A percentile compares a stretch with the other conserved stretches of the same genome.
Conservation (phyloP, 2,888 invertebrate genomes). For the Sinotaia quadrata region DNA sequence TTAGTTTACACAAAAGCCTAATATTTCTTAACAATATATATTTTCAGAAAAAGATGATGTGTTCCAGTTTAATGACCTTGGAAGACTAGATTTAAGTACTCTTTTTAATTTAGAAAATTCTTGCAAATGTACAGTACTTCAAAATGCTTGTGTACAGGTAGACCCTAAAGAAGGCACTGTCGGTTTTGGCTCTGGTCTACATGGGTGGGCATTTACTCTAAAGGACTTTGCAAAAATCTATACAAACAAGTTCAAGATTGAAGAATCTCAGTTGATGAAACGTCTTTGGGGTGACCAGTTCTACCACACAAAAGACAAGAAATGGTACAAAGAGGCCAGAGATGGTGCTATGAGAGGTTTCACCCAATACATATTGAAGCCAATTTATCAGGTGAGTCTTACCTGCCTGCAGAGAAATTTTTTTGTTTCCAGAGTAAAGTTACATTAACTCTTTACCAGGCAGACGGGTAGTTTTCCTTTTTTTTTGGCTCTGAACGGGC, state of each 20-base stretch:
- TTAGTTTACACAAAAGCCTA: not conserved
- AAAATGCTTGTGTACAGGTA: constrained; percentile 78
- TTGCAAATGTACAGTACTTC: no score
- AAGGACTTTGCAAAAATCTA: constrained; percentile 99
- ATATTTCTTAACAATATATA: not conserved
- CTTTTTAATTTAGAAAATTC: not conserved
- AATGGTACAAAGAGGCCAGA: constrained; percentile 81
- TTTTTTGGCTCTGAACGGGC: no score
- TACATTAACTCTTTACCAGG: no score
- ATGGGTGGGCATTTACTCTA: constrained; percentile 99
- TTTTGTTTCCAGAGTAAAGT: not conserved
- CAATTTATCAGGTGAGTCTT: constrained; percentile 91
- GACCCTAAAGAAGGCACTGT: constrained; percentile 99
- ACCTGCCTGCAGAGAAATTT: not conserved
- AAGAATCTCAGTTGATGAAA: constrained; percentile 94
- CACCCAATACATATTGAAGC: constrained; percentile 98
- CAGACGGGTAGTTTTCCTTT: no score
- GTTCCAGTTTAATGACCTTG: not conserved
- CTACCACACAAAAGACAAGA: constrained; percentile 97
- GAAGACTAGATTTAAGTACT: not conserved
- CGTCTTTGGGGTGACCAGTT: constrained; percentile 97
- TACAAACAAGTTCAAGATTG: constrained; percentile 95
- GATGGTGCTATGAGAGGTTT: constrained; percentile 82
- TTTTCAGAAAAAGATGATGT: not conserved
- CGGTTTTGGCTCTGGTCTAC: constrained; percentile 99